A percentile compares a stretch with the other conserved stretches of the same genome.
phyloP scores from a whole-genome alignment of 2,888 invertebrate genomes.

The Amphipyra tragopoginis region DNA sequence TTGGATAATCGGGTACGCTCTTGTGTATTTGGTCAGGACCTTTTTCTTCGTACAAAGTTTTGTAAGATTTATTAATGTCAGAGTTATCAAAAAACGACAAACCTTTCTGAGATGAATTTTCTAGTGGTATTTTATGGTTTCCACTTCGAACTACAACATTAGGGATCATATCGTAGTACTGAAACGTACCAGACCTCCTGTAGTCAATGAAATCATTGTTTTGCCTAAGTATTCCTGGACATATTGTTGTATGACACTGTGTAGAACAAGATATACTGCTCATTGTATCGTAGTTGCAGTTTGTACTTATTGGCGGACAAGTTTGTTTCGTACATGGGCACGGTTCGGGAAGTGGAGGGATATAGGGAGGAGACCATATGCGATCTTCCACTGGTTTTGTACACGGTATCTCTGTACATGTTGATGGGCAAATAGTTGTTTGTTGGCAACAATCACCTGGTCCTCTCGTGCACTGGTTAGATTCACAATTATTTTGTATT shows the following conservation, averaged over 20 bases:
- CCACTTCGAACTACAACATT: constrained; percentile 69
- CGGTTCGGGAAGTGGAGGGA: constrained; percentile 35
- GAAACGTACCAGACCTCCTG: constrained; percentile 58
- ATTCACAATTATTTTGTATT: constrained; percentile 38
- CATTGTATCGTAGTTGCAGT: constrained; percentile 41
- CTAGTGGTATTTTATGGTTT: constrained; percentile 49
- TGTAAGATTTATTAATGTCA: constrained; percentile 42
- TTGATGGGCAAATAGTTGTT: constrained; percentile 35
- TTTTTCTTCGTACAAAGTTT: constrained; percentile 48
- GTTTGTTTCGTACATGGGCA: constrained; percentile 67
- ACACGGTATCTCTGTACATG: constrained; percentile 32
- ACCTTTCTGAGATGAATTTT: constrained; percentile 33
- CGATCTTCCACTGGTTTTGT: constrained; percentile 41
- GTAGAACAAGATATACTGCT: constrained; percentile 43
- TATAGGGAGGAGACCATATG: constrained; percentile 18
- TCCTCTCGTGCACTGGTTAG: constrained; percentile 64
- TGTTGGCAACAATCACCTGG: constrained; percentile 49
- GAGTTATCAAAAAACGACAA: constrained; percentile 41
- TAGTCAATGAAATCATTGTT: constrained; percentile 55
- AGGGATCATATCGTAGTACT: constrained; percentile 71
- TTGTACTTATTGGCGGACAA: constrained; percentile 45
- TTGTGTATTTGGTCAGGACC: constrained; percentile 57
- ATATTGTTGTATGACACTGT: constrained; percentile 37
- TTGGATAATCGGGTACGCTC: constrained; percentile 47
- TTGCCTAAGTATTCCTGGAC: constrained; percentile 50